phyloP scores from a whole-genome alignment of 2,797 vertebrate genomes.

The Scyliorhinus canicula region DNA sequence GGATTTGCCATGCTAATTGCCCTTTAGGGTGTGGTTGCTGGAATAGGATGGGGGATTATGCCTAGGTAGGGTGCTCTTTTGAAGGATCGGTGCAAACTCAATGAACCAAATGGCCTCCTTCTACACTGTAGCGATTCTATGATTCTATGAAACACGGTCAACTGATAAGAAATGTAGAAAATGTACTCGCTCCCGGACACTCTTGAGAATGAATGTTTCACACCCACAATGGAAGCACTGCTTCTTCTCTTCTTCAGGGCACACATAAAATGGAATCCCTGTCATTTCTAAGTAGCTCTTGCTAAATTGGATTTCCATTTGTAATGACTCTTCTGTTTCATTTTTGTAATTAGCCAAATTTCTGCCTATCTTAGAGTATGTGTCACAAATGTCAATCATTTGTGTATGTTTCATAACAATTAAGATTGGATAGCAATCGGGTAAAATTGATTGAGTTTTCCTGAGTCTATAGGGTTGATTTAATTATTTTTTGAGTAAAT shows the following conservation, averaged over 20 bases:
- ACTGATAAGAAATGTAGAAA: not conserved
- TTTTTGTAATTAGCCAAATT: not conserved
- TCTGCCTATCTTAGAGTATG: not conserved
- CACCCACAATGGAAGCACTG: not conserved
- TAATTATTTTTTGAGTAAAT: not conserved
- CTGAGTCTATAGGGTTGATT: not conserved
- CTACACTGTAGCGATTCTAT: no score
- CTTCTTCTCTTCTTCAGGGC: no score
- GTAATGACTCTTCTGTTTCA: not conserved
- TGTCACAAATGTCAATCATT: not conserved
- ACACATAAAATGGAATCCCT: not conserved
- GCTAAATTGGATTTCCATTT: not conserved
- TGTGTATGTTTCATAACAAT: not conserved
- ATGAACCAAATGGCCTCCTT: no score
- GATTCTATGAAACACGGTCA: no score
- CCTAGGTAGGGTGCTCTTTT: no score
- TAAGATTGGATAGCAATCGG: not conserved
- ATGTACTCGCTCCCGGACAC: not conserved
- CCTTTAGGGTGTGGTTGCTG: no score
- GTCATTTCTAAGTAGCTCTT: not conserved
- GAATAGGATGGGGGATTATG: no score
- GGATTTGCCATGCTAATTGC: no score
- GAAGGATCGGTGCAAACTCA: no score
- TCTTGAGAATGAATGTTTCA: not conserved
- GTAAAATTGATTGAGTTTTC: not conserved